Percentiles rank a stretch among this genome's conserved stretches.
phyloP scores from a whole-genome alignment of 2,888 invertebrate genomes.

The Lasioglossum oenotherae region DNA sequence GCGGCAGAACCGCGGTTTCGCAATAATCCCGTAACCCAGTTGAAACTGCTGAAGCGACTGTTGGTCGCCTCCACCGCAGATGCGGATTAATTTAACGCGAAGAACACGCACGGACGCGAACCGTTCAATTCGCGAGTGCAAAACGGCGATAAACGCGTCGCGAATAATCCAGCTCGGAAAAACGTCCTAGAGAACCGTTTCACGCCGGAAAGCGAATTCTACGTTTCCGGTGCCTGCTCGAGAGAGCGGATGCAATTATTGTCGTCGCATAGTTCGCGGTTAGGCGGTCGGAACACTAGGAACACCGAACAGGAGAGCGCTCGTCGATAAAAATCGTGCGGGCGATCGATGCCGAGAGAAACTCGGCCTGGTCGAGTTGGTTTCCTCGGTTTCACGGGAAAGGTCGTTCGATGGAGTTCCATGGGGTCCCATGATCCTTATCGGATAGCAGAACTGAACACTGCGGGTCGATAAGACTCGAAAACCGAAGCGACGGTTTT shows the following conservation, averaged over 20 bases:
- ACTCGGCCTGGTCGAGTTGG: not conserved
- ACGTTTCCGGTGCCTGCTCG: not conserved
- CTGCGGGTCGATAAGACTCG: conserved; percentile 54
- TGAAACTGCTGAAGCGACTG: conserved; percentile 2
- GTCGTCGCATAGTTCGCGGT: conserved; percentile 8
- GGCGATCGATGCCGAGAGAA: not conserved
- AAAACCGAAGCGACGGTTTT: conserved; percentile 42
- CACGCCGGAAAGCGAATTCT: not conserved
- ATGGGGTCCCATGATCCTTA: conserved; percentile 32
- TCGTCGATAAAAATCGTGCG: conserved; percentile 3
- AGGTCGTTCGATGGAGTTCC: conserved; percentile 20
- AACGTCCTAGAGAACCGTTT: not conserved
- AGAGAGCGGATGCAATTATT: conserved; percentile 13
- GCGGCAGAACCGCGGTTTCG: conserved; percentile 2
- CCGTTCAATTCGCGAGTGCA: conserved; percentile 51
- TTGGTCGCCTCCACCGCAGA: not conserved
- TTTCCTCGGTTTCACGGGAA: conserved; percentile 16
- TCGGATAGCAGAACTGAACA: not conserved
- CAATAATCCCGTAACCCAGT: conserved; percentile 1
- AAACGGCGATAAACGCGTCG: not conserved
- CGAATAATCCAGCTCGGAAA: not conserved
- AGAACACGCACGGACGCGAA: conserved; percentile 18
- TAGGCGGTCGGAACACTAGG: conserved; percentile 6
- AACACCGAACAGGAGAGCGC: not conserved
- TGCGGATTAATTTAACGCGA: not conserved